Evolutionary conservation across 2,797 vertebrate species (phyloP), one percentile per base, ranked within the genome.

Genomic region (Aulostomus chinensis): DNA sequence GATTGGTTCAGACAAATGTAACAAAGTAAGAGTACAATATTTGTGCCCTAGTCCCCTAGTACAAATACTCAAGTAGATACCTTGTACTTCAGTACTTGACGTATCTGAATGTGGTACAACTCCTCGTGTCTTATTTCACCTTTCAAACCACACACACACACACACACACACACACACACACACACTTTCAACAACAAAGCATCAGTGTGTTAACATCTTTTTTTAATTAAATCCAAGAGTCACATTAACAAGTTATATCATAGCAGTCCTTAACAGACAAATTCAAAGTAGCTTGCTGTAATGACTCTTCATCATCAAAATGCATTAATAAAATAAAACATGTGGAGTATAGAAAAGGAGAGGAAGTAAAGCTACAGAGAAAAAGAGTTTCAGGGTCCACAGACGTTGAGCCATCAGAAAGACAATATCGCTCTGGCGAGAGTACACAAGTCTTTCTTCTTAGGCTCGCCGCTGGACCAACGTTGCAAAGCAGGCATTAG

Each of bases 221-320:
- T 36, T 88, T 89, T 86, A 79, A 83, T 86, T 86, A 73, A 84
- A 85, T 84, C 80, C 75, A 86, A 88, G 84, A 89, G 86, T 90
- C 87, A 91, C 86, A 92, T 88, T 63, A 75, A 92, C 88, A 91
- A 89, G 88, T 89, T 87, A 90, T 86, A 88, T 86, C 84, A 90
- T 88, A 82, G 86, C 86, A 89, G 86, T 90, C 88, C 78, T 81
- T 81, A 86, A 81, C 68, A 89, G 83, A 89, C 84, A 79, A 68
- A 70, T 85, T 84, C 85, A 87, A 88, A 84, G 79, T 80, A 83
- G 80, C 85, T 89, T 83, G 84, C 81, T 78, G 78, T 76, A 81
- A 88, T 81, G 84, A 89, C 88, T 90, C 86, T 81, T 86, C 53
- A 68, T 84, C 76, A 84, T 85, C 67, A 79, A 83, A 86, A 87